A percentile compares a stretch with the other conserved stretches of the same genome.
phyloP scores from a whole-genome alignment of 1,140 invertebrate genomes.

The Drosophila nebulosa region DNA sequence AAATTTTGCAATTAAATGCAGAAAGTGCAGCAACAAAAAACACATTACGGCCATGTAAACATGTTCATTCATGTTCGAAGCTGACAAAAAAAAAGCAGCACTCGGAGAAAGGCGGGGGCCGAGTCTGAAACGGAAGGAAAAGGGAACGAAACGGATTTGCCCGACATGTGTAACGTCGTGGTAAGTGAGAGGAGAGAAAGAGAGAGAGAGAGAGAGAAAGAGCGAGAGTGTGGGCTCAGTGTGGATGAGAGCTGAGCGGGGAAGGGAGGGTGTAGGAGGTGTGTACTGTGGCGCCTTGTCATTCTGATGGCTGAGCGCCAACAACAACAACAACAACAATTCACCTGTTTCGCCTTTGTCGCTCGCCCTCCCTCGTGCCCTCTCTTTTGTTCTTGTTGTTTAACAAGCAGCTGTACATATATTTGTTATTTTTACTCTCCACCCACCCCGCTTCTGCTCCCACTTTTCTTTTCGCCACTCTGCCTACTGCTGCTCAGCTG shows the following conservation, averaged over 20 bases:
- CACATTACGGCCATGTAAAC: constrained; percentile 41
- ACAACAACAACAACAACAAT: neutral
- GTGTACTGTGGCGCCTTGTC: neutral
- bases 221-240: too few species aligned
- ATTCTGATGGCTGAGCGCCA: neutral
- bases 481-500: neutral
- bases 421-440: neutral
- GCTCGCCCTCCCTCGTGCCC: neutral
- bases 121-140: constrained; percentile 6
- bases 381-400: neutral
- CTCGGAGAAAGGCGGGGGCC: neutral
- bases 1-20: constrained; percentile 50
- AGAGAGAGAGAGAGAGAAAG: neutral
- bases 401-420: neutral
- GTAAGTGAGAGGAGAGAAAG: constrained; percentile 3
- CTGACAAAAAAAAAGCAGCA: neutral
- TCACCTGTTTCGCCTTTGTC: neutral
- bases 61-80: neutral
- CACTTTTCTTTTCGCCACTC: neutral
- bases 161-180: neutral
- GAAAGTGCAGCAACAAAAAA: constrained; percentile 13
- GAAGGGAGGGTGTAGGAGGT: neutral
- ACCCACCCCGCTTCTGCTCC: neutral
- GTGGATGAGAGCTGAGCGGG: too few species aligned
- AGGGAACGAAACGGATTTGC: constrained; percentile 14